Conservation (phyloP, 2,888 invertebrate genomes). For the Sturmia bella region DNA sequence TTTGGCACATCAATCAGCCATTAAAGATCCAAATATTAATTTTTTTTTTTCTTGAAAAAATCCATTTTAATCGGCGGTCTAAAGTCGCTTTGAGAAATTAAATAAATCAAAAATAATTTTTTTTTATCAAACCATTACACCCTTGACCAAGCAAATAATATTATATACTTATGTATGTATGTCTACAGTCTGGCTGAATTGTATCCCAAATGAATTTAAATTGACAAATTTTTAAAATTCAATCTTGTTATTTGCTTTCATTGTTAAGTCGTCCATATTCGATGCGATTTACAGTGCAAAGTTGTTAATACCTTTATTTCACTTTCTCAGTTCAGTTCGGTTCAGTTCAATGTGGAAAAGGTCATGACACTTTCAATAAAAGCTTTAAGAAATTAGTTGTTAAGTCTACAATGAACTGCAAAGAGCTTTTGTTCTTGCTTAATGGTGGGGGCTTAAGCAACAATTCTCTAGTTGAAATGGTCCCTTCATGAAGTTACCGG, state of each 20-base stretch:
- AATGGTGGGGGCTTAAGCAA: neutral
- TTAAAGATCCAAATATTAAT: no score
- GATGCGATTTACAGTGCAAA: conserved; percentile 12
- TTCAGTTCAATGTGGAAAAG: conserved; percentile 9
- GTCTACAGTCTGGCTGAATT: neutral
- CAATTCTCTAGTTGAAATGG: conserved; percentile 14
- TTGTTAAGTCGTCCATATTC: conserved; percentile 6
- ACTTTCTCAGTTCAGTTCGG: neutral
- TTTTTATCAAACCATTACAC: no score
- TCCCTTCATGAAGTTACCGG: conserved; percentile 37
- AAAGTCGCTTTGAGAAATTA: no score
- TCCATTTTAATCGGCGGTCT: no score
- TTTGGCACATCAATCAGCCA: no score
- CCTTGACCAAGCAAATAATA: no score
- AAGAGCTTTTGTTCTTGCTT: conserved; percentile 34
- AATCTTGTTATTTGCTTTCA: neutral
- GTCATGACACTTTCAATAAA: conserved; percentile 41
- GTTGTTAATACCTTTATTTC: conserved; percentile 18
- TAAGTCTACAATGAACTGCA: conserved; percentile 36
- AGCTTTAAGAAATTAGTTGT: conserved; percentile 46
- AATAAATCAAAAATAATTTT: no score
- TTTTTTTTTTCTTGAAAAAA: no score
- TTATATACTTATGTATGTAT: no score
- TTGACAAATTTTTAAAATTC: conserved; percentile 3
- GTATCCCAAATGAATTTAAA: conserved; percentile 1